phyloP scores from a whole-genome alignment of 2,888 invertebrate genomes.

The Tenthredo amoena region DNA sequence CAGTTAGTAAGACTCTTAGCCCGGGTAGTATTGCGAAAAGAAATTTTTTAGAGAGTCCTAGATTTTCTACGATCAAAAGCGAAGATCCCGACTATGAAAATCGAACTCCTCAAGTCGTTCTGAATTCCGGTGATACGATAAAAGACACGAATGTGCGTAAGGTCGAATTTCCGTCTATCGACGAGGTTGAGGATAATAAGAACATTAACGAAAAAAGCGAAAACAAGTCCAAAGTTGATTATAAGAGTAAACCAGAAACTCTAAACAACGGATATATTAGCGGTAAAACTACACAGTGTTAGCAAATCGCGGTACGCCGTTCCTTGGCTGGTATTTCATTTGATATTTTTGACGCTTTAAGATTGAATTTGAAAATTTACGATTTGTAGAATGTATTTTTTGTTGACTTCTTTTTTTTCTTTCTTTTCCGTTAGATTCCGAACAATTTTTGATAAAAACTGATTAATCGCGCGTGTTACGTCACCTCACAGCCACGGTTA shows the following conservation, averaged over 20 bases:
- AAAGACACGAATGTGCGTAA: conserved; percentile 62
- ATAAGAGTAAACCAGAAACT: conserved; percentile 67
- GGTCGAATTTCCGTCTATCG: conserved; percentile 68
- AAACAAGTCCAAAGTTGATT: conserved; percentile 62
- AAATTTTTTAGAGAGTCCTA: conserved; percentile 63
- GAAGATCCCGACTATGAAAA: conserved; percentile 73
- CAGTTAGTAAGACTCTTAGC: conserved; percentile 66
- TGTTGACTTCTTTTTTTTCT: not conserved
- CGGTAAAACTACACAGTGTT: conserved; percentile 71
- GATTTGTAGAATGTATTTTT: not conserved
- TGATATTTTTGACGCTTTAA: not conserved
- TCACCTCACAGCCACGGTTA: conserved; percentile 39
- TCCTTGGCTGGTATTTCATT: conserved; percentile 48
- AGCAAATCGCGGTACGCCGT: conserved; percentile 50
- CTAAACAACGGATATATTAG: conserved; percentile 75
- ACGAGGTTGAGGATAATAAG: conserved; percentile 61
- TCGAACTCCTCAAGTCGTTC: conserved; percentile 68
- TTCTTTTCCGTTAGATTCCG: not conserved
- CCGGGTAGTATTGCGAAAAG: conserved; percentile 67
- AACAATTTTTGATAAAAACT: not conserved
- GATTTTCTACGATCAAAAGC: conserved; percentile 57
- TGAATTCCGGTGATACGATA: conserved; percentile 60
- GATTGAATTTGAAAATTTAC: not conserved
- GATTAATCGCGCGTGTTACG: conserved; percentile 45
- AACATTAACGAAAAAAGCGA: conserved; percentile 58